phyloP scores from a whole-genome alignment of 2,888 invertebrate species.

The Cremastobaeus sp. region DNA sequence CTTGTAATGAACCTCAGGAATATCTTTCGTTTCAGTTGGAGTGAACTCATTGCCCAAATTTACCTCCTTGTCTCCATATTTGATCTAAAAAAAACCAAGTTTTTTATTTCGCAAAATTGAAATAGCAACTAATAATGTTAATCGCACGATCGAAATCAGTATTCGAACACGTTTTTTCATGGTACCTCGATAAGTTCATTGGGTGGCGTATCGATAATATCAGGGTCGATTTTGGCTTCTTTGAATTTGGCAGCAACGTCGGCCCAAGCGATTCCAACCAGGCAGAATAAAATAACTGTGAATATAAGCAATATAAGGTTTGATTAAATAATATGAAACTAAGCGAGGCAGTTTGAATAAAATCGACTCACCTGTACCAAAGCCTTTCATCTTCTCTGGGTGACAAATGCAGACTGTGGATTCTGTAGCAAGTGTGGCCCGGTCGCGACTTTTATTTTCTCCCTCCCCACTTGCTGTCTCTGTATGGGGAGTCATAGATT shows the following conservation, averaged over 20 bases:
- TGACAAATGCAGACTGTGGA: constrained; percentile 6
- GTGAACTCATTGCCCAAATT: constrained; percentile 73
- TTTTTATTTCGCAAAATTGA: too few relatives aligned
- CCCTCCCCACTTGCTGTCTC: constrained; percentile 20
- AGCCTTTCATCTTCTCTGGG: constrained; percentile 61
- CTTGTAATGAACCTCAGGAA: constrained; percentile 75
- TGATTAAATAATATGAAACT: constrained; percentile 16
- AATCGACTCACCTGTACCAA: constrained; percentile 62
- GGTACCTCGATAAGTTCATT: constrained; percentile 73
- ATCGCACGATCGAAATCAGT: too few relatives aligned
- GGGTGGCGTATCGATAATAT: constrained; percentile 73
- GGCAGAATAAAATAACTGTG: constrained; percentile 67
- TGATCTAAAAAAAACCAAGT: too few relatives aligned
- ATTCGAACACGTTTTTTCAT: too few relatives aligned
- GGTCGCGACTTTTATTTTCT: constrained; percentile 34
- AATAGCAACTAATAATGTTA: too few relatives aligned
- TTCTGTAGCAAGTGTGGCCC: constrained; percentile 13
- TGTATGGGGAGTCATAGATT: constrained; percentile 10
- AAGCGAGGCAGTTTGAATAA: background rate
- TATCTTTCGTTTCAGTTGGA: constrained; percentile 71
- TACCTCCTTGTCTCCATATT: constrained; percentile 71
- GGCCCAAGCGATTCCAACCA: constrained; percentile 57
- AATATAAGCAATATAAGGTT: too few relatives aligned
- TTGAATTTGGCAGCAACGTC: constrained; percentile 73
- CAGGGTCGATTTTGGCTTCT: constrained; percentile 72